Percentiles rank a stretch among this genome's conserved stretches.
Evolutionary conservation across 2,888 invertebrate species (phyloP).

Genomic region (Thera britannica): DNA sequence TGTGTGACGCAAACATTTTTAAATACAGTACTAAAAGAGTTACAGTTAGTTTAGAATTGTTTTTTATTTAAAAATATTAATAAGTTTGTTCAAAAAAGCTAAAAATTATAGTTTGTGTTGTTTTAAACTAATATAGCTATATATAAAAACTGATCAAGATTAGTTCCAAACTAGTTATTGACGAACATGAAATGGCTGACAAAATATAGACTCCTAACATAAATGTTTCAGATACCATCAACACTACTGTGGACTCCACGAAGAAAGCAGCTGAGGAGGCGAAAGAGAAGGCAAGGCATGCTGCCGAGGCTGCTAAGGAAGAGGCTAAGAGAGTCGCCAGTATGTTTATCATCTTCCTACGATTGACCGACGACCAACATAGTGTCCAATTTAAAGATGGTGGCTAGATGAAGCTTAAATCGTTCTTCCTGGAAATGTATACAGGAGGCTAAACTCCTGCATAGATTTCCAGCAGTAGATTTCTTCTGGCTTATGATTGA

Average conservation of each 20-base stretch:
- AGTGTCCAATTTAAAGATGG: no score
- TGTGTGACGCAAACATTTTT: not conserved
- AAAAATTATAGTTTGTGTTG: not conserved
- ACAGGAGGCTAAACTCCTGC: no score
- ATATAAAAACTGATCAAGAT: not conserved
- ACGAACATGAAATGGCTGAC: no score
- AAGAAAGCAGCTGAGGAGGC: conserved; percentile 79
- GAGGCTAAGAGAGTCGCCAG: conserved; percentile 76
- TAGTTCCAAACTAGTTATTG: no score
- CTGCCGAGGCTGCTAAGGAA: conserved; percentile 70
- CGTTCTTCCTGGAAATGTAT: no score
- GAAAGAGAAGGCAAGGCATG: conserved; percentile 70
- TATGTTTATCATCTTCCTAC: conserved; percentile 47
- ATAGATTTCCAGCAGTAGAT: no score
- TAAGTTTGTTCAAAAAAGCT: not conserved
- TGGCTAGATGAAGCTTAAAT: no score
- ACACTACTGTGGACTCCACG: conserved; percentile 71
- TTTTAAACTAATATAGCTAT: not conserved
- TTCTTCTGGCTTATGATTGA: no score
- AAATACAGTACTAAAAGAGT: no score
- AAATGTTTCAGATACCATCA: conserved; percentile 66
- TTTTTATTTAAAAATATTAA: not conserved
- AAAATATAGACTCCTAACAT: no score
- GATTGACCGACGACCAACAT: no score
- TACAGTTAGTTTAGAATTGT: no score